Evolutionary conservation across 2,797 vertebrate species (phyloP), one percentile per base, ranked within the genome.

Genomic region (Enteromius anoplus): DNA sequence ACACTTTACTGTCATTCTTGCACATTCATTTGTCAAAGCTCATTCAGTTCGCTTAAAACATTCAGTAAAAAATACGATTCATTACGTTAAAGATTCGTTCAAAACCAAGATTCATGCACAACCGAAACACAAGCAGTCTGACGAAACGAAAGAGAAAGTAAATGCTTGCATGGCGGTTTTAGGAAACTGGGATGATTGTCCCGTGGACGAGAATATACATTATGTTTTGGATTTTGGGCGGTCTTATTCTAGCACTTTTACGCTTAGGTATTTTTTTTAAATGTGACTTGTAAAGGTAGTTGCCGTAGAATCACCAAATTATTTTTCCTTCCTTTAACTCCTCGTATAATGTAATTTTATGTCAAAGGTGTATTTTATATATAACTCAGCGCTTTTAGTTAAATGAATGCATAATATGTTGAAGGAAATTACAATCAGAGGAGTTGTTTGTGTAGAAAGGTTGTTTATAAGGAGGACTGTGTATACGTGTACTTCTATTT

Each of bases 141-240:
- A 32, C 1, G 14, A 93, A 94, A 23, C 80, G 92, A 95, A 95
- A 95, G 89, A 87, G 91, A 94, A 94, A 94, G 90, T 76, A 5
- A 0, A 21, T 6, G 19, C 62, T 3, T 83, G 66, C 21, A 77
- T 87, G 72, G 83, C 75, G 53, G 37, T 58, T 84, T 66, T 19
- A 47, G 45, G 34, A 32, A 4, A 47, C 17, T 49, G 5, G 32
- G 19, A 71, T 29, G 81, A 55, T 53, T 49, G 26, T 45, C 49
- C 68, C 47, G 26, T 23, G 23, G 73, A 70, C 29, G 62, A 66
- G 12, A 3, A 8, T 34, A n/a, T 34, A 10, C n/a, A 81, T 17
- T 37, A 94, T 95, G 93, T 55, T 4, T 53, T 71, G 83, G 15
- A 29, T 84, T 45, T 49, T 89, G 45, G 81, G 79, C 15, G 81